Conservation (phyloP, 2,113 vertebrate genomes). For the Peromyscus maniculatus region DNA sequence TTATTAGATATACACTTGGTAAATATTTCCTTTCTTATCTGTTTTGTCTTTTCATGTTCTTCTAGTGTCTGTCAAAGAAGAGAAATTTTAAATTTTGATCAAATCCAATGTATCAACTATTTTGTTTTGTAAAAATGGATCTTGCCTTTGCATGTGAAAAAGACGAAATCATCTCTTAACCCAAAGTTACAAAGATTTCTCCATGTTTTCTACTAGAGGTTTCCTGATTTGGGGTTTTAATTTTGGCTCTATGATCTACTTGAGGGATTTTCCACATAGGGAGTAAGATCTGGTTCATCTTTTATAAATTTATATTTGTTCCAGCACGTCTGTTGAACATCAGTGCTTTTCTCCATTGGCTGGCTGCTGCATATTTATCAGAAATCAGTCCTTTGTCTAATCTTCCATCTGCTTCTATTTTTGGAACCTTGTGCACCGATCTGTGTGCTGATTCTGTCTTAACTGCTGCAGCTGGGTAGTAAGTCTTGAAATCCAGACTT, state of each 20-base stretch:
- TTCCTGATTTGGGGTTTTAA: background rate
- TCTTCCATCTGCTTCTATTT: background rate
- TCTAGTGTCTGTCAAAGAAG: slow-evolving; percentile 35
- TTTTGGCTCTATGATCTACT: background rate
- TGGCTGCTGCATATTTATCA: background rate
- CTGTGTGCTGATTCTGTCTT: background rate
- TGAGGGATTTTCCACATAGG: background rate
- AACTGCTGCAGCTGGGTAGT: background rate
- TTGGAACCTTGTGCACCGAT: background rate
- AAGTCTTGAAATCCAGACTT: background rate
- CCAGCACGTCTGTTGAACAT: background rate
- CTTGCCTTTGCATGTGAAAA: background rate
- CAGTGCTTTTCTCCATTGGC: background rate
- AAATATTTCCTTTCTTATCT: background rate
- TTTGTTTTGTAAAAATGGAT: background rate
- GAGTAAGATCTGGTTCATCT: background rate
- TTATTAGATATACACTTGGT: background rate
- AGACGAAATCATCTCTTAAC: background rate
- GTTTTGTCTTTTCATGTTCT: slow-evolving; percentile 27
- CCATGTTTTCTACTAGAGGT: background rate
- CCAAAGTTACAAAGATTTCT: background rate
- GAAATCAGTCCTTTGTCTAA: background rate
- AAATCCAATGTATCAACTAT: background rate
- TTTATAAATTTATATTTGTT: slow-evolving; percentile 7
- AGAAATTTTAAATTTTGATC: slow-evolving; percentile 32